phyloP scores from a whole-genome alignment of 2,113 vertebrate genomes.

The Condylura cristata region DNA sequence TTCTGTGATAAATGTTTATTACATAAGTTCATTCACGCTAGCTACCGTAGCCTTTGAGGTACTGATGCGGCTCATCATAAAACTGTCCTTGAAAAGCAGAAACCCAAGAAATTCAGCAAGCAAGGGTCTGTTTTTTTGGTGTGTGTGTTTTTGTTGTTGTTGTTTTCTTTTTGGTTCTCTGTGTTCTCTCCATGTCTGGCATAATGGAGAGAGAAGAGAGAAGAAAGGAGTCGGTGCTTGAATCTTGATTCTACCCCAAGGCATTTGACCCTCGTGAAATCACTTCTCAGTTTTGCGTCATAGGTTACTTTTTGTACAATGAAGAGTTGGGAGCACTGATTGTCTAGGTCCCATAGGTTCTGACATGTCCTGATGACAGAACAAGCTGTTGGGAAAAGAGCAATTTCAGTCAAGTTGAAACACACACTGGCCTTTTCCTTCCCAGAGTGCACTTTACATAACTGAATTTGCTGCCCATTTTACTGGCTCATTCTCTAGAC shows the following conservation, averaged over 20 bases:
- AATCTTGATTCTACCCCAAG: neutral
- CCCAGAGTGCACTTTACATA: constrained; percentile 59
- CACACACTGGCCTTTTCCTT: constrained; percentile 35
- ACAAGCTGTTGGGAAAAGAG: neutral
- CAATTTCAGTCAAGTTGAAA: constrained; percentile 10
- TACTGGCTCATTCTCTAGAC: constrained; percentile 64
- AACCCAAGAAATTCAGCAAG: constrained; percentile 57
- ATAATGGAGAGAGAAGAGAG: neutral
- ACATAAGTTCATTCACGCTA: constrained; percentile 85
- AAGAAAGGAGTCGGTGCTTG: neutral
- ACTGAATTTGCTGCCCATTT: constrained; percentile 72
- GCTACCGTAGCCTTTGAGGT: constrained; percentile 82
- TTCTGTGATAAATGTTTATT: constrained; percentile 86
- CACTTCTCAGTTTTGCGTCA: neutral
- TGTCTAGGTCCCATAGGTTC: neutral
- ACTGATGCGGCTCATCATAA: constrained; percentile 77
- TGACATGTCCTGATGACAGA: neutral
- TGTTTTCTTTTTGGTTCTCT: constrained; percentile 57
- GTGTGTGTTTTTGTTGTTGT: too few species aligned
- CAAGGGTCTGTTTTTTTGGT: neutral
- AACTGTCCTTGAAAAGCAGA: constrained; percentile 77
- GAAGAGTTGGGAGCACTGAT: neutral
- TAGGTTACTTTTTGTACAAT: neutral
- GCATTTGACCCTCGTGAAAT: neutral
- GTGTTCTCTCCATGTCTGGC: constrained; percentile 54